A percentile compares a stretch with the other conserved stretches of the same genome.
phyloP scores from a whole-genome alignment of 2,113 vertebrate genomes.

The Gulo gulo region DNA sequence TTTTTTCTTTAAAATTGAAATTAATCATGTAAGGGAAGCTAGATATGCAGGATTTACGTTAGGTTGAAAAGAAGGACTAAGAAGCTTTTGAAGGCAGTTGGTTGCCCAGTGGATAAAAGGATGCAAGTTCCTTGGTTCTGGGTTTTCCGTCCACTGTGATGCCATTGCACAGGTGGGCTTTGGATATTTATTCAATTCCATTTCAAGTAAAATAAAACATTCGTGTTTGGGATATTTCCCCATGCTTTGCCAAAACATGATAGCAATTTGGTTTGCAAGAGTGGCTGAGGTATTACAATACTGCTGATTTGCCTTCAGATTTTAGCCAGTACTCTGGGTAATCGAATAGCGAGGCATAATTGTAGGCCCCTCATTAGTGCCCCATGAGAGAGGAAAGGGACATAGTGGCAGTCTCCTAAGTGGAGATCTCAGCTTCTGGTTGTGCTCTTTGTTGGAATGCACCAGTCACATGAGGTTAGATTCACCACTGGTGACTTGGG shows the following conservation, averaged over 20 bases:
- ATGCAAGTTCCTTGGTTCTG: background rate
- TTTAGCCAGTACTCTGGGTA: background rate
- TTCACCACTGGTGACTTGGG: background rate
- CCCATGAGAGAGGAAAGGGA: background rate
- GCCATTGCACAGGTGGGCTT: background rate
- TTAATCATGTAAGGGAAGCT: background rate
- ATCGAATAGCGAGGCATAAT: background rate
- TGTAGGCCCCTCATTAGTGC: background rate
- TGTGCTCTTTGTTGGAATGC: background rate
- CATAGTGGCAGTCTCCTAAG: background rate
- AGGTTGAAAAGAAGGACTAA: background rate
- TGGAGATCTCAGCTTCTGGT: background rate
- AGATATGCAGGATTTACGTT: background rate
- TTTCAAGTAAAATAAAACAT: background rate
- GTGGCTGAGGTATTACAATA: background rate
- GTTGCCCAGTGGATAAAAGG: background rate
- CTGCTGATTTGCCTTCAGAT: background rate
- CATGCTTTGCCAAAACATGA: background rate
- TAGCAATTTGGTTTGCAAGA: background rate
- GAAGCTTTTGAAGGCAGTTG: background rate
- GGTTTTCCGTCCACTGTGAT: background rate
- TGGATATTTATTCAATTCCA: background rate
- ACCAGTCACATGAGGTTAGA: background rate
- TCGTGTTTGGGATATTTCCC: background rate
- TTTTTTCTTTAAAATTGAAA: background rate